Percentiles rank a stretch among this genome's conserved stretches.
phyloP scores from a whole-genome alignment of 1,140 invertebrate genomes.

The Drosophila melanica region DNA sequence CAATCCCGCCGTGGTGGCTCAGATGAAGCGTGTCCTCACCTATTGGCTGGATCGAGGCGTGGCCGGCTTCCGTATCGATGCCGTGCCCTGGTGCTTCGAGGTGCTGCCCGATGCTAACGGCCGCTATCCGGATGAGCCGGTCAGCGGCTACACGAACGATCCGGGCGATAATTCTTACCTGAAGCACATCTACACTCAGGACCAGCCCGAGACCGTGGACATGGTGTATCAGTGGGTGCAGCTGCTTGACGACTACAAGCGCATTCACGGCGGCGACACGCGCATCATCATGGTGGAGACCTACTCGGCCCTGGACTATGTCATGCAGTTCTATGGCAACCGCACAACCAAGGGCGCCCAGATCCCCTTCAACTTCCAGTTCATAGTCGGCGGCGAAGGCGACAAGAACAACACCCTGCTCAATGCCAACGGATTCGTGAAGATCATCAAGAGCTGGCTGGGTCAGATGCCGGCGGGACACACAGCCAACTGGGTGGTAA shows the following conservation, averaged over 20 bases:
- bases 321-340: constrained; percentile 86
- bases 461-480: constrained; percentile 81
- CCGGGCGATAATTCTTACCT: constrained; percentile 86
- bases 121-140: constrained; percentile 86
- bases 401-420: constrained; percentile 84
- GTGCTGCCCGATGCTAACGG: constrained; percentile 83
- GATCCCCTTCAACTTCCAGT: constrained; percentile 87
- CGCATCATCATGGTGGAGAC: constrained; percentile 91
- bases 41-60: constrained; percentile 91
- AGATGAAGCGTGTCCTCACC: constrained; percentile 88
- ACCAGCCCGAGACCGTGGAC: constrained; percentile 87
- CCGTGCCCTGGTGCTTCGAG: constrained; percentile 87
- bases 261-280: constrained; percentile 81
- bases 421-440: constrained; percentile 81
- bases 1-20: constrained; percentile 86
- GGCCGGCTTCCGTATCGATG: constrained; percentile 90
- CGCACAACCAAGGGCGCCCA: constrained; percentile 85
- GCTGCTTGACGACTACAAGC: constrained; percentile 85
- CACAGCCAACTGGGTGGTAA: constrained; percentile 85
- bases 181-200: constrained; percentile 87
- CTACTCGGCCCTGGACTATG: constrained; percentile 84
- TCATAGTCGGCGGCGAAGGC: constrained; percentile 82
- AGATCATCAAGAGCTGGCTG: constrained; percentile 84
- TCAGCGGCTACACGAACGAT: constrained; percentile 83
- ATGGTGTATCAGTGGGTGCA: constrained; percentile 87